These are phyloP conservation scores for Ennomos fuscantarius DNA, from an alignment of 2,888 invertebrate genomes.

Conservation along the genomic window DNA sequence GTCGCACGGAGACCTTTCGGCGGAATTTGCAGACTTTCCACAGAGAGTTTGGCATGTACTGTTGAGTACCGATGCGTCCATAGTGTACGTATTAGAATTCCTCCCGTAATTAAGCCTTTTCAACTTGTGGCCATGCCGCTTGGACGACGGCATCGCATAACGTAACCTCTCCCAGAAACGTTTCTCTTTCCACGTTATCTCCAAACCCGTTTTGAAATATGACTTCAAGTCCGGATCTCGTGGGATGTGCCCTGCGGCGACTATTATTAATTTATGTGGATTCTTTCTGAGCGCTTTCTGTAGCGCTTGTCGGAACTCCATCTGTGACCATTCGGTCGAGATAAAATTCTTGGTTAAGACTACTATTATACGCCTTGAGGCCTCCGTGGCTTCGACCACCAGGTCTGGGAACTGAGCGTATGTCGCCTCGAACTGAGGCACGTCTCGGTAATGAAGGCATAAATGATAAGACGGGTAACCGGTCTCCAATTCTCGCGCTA, in stretches of 20 bases:
- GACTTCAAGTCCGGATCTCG: conserved; percentile 95
- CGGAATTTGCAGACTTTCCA: conserved; percentile 81
- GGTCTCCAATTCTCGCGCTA: conserved; percentile 94
- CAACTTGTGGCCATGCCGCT: conserved; percentile 85
- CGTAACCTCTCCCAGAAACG: conserved; percentile 97
- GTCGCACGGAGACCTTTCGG: conserved; percentile 86
- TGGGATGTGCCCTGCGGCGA: conserved; percentile 91
- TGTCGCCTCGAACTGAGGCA: conserved; percentile 89
- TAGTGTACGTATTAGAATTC: conserved; percentile 94
- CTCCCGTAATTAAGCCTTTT: conserved; percentile 89
- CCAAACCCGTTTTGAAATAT: conserved; percentile 94
- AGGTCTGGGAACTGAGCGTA: conserved; percentile 90
- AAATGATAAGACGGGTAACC: conserved; percentile 92
- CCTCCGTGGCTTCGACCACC: conserved; percentile 94
- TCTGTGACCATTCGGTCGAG: conserved; percentile 96
- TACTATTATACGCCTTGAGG: conserved; percentile 93
- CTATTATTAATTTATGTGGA: conserved; percentile 94
- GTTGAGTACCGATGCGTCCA: conserved; percentile 88
- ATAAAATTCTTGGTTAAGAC: conserved; percentile 95
- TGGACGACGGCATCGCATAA: conserved; percentile 94
- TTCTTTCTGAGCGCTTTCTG: conserved; percentile 94
- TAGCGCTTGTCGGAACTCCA: conserved; percentile 95
- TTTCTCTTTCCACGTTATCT: conserved; percentile 95
- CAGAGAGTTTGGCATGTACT: conserved; percentile 86
- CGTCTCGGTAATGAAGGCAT: conserved; percentile 95